A percentile compares a stretch with the other conserved stretches of the same genome.
phyloP scores from a whole-genome alignment of 2,113 vertebrate genomes.

The Dicentrarchus labrax region DNA sequence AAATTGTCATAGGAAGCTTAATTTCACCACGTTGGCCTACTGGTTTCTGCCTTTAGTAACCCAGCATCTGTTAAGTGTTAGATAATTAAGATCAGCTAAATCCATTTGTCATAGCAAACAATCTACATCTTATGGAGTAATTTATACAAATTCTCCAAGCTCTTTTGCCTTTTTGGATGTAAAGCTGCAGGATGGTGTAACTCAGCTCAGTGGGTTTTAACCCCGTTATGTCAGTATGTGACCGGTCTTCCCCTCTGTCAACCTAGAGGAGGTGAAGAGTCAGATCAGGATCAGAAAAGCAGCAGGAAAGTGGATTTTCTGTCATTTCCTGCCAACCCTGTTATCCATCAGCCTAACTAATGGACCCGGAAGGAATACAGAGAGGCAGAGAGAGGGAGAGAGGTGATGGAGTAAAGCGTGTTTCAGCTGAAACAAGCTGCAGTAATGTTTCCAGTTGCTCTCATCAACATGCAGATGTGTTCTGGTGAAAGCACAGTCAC shows the following conservation, averaged over 20 bases:
- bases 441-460: constrained; percentile 40
- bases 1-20: not conserved
- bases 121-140: no score
- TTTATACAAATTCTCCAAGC: no score
- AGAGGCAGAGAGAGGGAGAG: not conserved
- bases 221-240: constrained; percentile 33
- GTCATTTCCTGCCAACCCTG: constrained; percentile 29
- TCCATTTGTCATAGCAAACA: not conserved
- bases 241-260: constrained; percentile 18
- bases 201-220: constrained; percentile 10
- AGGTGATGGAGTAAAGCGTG: constrained; percentile 23
- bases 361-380: constrained; percentile 54
- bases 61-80: not conserved
- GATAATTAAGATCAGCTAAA: no score
- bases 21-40: not conserved
- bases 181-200: constrained; percentile 1
- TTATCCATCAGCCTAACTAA: constrained; percentile 72
- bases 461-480: constrained; percentile 56
- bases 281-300: constrained; percentile 51
- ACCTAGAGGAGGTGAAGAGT: constrained; percentile 13
- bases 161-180: not conserved
- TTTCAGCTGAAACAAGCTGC: constrained; percentile 13
- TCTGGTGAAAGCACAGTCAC: constrained; percentile 35
- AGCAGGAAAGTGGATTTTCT: constrained; percentile 60
- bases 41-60: not conserved